Base-by-base conservation (phyloP, 2,113 vertebrate genomes). In the Calyptomena viridis region DNA sequence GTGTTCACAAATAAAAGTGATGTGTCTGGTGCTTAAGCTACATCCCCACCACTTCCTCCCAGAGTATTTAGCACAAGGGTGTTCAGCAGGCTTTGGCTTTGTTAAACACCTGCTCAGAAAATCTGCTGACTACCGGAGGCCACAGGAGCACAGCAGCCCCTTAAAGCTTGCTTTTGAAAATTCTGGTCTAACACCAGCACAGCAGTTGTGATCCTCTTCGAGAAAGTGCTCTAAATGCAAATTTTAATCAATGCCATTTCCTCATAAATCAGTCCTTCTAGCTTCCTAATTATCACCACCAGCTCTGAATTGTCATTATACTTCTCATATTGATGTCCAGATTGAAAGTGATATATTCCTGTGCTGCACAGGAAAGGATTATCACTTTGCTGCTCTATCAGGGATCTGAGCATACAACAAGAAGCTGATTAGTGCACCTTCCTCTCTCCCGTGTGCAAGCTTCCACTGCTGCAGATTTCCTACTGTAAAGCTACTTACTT, bases 81-180 rank as follows among this genome's bases (percentile, higher is more conserved):
- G 59, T 76, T 91, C 82, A 88, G 79, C 30, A 86, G 74, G 76
- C 72, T 88, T 91, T 20, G 78, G 66, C 69, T 92, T 94, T 89
- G 79, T 91, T 55, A 72, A 91, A 80, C 95, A 97, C 90, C 95
- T 95, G 93, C 92, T 93, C 60, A 33, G 50, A 86, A 92, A 96
- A 93, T 63, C 64, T 80, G 63, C 63, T 72, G 91, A 80, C 55
- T 84, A 40, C 52, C 7, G 11, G 80, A 67, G 76, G 66, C 90
- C 88, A 37, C 12, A 40, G 76, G 47, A 90, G 56, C 16, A 72
- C 35, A 30, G 76, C 50, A 77, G 50, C 55, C 68, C 64, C 37
- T 88, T 66, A 42, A 50, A 5, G 9, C 39, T 46, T 22, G 63
- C 79, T 92, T 86, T 90, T 78, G 85, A 86, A 95, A 95, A 84